Base-by-base conservation (phyloP, 2,797 vertebrate species). In the Neosilurus mollespiculum region DNA sequence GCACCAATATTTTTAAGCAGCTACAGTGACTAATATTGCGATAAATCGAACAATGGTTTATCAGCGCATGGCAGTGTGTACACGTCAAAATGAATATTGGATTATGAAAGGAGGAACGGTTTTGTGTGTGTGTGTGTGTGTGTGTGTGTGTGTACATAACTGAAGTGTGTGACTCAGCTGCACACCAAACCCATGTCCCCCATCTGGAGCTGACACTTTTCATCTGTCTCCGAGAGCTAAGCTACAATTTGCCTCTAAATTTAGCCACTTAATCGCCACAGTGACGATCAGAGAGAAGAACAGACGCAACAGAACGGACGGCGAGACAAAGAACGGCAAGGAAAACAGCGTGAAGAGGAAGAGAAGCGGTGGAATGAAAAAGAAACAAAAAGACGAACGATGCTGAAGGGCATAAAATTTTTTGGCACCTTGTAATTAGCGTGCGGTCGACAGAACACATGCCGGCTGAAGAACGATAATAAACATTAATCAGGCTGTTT, bases 391-490 rank as follows among this genome's bases (percentile, higher is more conserved):
- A 8, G 30, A 30, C 15, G 7, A 34, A 61, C 34, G 15, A 83
- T 24, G 34, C 20, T 16, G 22, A 5, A 18, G n/a, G 69, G 67
- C 58, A 51, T 24, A 51, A 14, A 65, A 20, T 61, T 61, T 70
- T 61, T 22, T 92, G 92, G 91, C 92, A 93, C 91, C 92, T 91
- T 92, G 91, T 93, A 93, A 92, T 90, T 93, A 93, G 69, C 90
- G 91, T 90, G 61, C 85, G 20, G 88, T 85, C 51, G 66, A 83
- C 87, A 11, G 89, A 89, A 88, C 80, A 85, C 84, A 88, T 12
- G 22, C 75, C 61, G 62, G 37, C 56, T 78, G 34, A 78, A 43
- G 9, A 26, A 0, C 2, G 9, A 71, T 24, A 53, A 22, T 43
- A 18, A 54, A 51, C 6, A n/a, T 72, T 53, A 72, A 26, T 56